A percentile compares a stretch with the other conserved stretches of the same genome.
Evolutionary conservation across 1,140 invertebrate species (phyloP).

Genomic region (Leptopilina clavipes): DNA sequence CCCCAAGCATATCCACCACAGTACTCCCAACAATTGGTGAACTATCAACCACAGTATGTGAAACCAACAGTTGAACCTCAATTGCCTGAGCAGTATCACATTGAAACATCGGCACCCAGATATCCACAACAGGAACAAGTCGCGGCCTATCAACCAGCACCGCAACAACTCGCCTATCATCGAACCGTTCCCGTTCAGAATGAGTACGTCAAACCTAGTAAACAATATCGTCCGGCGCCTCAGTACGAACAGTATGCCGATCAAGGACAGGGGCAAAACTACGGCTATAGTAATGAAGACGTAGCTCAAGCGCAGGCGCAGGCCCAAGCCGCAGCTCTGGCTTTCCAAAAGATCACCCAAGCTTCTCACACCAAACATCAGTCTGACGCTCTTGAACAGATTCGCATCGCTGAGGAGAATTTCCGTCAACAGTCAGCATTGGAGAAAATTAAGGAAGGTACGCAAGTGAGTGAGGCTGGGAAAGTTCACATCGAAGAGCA

Average conservation of each 20-base stretch:
- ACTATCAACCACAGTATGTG: conserved; percentile 54
- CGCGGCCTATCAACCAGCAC: conserved; percentile 48
- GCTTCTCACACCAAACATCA: conserved; percentile 68
- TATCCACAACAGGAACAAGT: conserved; percentile 54
- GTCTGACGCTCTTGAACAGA: conserved; percentile 66
- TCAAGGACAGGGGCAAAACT: conserved; percentile 47
- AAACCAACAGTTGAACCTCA: conserved; percentile 56
- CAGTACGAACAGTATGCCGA: conserved; percentile 68
- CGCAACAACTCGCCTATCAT: conserved; percentile 57
- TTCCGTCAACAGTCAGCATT: conserved; percentile 67
- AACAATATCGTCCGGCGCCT: conserved; percentile 53
- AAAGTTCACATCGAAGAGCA: conserved; percentile 63
- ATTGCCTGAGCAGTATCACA: conserved; percentile 69
- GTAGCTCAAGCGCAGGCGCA: conserved; percentile 65
- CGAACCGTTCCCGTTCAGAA: conserved; percentile 47
- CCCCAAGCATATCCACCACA: conserved; percentile 49
- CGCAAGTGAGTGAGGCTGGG: conserved; percentile 69
- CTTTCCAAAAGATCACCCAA: conserved; percentile 69
- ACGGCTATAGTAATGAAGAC: conserved; percentile 52
- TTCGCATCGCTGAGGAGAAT: conserved; percentile 64
- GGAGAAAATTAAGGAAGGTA: conserved; percentile 70
- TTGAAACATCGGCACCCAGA: conserved; percentile 66
- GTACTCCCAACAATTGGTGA: conserved; percentile 55
- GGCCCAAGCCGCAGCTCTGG: conserved; percentile 68
- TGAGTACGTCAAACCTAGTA: conserved; percentile 47